Evolutionary conservation across 2,113 vertebrate species (phyloP).

Genomic region (Varanus komodoensis): DNA sequence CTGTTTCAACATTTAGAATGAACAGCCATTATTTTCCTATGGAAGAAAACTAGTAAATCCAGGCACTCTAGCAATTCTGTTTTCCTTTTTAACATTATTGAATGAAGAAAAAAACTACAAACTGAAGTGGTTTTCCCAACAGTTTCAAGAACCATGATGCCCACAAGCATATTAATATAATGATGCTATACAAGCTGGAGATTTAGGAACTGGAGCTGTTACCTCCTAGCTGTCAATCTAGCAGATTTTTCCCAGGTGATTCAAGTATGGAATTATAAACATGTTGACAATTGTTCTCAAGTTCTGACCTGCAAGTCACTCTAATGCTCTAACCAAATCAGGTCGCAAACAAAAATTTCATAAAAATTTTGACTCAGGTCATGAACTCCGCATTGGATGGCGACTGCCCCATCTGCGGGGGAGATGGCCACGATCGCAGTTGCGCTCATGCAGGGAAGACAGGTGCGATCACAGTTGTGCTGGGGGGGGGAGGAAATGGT

Average conservation of each 20-base stretch:
- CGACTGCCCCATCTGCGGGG: no score
- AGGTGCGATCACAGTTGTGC: no score
- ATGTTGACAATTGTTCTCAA: neutral
- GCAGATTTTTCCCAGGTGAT: neutral
- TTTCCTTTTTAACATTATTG: conserved; percentile 18
- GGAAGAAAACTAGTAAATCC: conserved; percentile 22
- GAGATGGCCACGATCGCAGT: no score
- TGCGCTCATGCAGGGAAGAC: no score
- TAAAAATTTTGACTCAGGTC: no score
- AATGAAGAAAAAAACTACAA: conserved; percentile 10
- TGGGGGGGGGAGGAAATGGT: no score
- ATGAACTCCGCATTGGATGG: no score
- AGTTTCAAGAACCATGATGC: conserved; percentile 27
- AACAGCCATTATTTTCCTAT: neutral
- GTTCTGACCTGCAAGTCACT: neutral
- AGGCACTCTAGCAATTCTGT: neutral
- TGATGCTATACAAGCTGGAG: neutral
- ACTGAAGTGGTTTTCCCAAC: conserved; percentile 11
- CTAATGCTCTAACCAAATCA: neutral
- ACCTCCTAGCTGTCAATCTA: neutral
- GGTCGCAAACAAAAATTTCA: no score
- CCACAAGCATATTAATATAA: neutral
- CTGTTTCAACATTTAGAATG: conserved; percentile 20
- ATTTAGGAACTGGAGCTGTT: neutral
- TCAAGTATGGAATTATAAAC: conserved; percentile 3